A percentile compares a stretch with the other conserved stretches of the same genome.
These are phyloP conservation scores for Microvelia longipes DNA, from an alignment of 1,140 invertebrate species.

Conservation along the genomic window DNA sequence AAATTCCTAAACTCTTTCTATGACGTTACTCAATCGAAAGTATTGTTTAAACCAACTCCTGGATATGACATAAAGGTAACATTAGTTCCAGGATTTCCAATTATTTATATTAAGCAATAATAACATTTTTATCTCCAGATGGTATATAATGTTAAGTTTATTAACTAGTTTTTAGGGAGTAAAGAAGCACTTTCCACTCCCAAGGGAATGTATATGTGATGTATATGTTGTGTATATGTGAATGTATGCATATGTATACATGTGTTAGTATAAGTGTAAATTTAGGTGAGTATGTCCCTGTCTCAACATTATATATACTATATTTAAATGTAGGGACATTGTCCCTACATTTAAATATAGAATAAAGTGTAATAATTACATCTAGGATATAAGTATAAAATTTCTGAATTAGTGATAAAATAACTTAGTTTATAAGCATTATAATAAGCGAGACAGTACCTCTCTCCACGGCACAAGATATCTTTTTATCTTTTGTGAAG, in stretches of 20 bases:
- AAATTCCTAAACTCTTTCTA: conserved; percentile 65
- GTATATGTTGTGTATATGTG: neutral
- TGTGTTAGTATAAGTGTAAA: too few species aligned
- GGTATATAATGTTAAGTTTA: too few species aligned
- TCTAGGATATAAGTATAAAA: too few species aligned
- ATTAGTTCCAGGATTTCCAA: neutral
- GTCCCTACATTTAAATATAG: too few species aligned
- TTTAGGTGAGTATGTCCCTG: neutral
- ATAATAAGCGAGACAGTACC: too few species aligned
- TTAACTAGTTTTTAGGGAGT: too few species aligned
- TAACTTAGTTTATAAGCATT: too few species aligned
- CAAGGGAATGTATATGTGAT: neutral
- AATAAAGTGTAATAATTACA: too few species aligned
- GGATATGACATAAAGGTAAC: neutral
- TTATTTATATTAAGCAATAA: neutral
- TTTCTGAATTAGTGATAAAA: too few species aligned
- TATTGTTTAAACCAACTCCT: neutral
- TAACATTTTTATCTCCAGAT: neutral
- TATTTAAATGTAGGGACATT: neutral
- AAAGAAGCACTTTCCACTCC: too few species aligned
- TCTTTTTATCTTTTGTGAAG: too few species aligned
- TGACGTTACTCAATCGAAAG: conserved; percentile 46
- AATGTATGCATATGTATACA: neutral
- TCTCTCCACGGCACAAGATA: too few species aligned
- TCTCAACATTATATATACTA: neutral